These are phyloP conservation scores for Trichonephila clavipes DNA, from an alignment of 1,140 invertebrate genomes.

Conservation along the genomic window DNA sequence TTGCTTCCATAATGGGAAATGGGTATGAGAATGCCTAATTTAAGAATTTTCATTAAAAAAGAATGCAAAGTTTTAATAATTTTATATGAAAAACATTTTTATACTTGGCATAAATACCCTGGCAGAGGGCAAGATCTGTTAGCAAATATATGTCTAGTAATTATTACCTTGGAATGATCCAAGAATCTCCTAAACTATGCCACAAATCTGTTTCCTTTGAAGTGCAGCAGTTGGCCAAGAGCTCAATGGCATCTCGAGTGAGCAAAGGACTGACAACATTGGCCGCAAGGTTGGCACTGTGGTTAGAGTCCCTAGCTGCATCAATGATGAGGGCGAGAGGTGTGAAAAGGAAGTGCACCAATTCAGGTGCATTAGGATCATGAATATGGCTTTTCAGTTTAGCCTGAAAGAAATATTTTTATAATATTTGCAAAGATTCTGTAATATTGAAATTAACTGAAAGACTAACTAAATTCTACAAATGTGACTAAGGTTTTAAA, in stretches of 20 bases:
- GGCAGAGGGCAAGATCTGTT: no score
- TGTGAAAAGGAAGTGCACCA: constrained; percentile 99
- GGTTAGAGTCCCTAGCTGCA: constrained; percentile 73
- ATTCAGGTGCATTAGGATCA: constrained; percentile 98
- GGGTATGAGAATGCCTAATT: no score
- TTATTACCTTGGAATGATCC: constrained; percentile 82
- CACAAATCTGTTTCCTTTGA: constrained; percentile 99
- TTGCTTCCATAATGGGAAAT: no score
- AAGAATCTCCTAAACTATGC: constrained; percentile 96
- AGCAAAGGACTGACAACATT: constrained; percentile 95
- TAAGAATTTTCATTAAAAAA: no score
- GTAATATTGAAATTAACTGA: no score
- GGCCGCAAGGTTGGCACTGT: constrained; percentile 79
- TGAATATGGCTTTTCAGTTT: constrained; percentile 86
- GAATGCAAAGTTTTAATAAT: no score
- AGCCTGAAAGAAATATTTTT: constrained; percentile 49
- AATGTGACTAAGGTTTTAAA: no score
- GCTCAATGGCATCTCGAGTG: constrained; percentile 95
- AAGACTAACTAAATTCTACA: no score
- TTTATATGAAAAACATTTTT: no score
- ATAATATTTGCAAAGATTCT: no score
- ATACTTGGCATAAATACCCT: no score
- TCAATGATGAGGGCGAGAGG: constrained; percentile 95
- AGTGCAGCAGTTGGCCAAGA: constrained; percentile 97
- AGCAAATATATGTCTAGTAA: not conserved